Evolutionary conservation across 2,113 vertebrate species (phyloP).

Genomic region (Butastur rufipennis): DNA sequence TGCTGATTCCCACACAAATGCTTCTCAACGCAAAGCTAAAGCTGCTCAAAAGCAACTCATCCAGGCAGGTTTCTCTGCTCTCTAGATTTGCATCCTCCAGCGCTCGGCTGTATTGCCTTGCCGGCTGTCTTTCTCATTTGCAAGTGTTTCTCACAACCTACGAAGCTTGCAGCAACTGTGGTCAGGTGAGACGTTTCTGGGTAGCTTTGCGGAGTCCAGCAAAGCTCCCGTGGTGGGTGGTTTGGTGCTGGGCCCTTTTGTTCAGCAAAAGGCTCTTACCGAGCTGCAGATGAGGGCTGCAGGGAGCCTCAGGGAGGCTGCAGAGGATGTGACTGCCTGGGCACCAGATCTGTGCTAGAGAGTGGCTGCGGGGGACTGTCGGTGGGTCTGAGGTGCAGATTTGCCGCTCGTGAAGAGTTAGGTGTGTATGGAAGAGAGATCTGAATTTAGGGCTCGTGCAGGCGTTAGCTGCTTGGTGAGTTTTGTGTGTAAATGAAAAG

Average conservation of each 20-base stretch:
- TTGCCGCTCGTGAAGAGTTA: no score
- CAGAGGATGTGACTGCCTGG: background rate
- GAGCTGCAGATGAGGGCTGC: background rate
- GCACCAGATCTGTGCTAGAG: background rate
- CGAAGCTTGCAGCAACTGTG: fast-evolving
- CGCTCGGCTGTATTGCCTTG: background rate
- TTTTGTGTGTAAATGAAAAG: background rate
- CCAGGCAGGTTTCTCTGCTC: background rate
- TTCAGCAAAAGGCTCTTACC: background rate
- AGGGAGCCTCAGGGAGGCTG: background rate
- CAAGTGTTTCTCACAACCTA: background rate
- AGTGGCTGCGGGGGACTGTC: background rate
- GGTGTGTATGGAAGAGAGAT: background rate
- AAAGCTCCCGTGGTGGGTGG: fast-evolving
- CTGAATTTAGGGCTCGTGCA: background rate
- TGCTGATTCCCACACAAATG: background rate
- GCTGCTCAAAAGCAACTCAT: fast-evolving
- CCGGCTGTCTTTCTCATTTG: background rate
- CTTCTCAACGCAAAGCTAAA: background rate
- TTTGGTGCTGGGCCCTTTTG: background rate
- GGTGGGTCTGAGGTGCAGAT: background rate
- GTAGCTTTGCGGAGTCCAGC: background rate
- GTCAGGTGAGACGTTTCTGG: background rate
- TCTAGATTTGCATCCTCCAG: background rate
- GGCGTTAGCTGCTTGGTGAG: background rate